Evolutionary conservation across 2,888 invertebrate species (phyloP), one percentile per base, ranked within the genome.

Genomic region (Pachliopta kotzebuea): DNA sequence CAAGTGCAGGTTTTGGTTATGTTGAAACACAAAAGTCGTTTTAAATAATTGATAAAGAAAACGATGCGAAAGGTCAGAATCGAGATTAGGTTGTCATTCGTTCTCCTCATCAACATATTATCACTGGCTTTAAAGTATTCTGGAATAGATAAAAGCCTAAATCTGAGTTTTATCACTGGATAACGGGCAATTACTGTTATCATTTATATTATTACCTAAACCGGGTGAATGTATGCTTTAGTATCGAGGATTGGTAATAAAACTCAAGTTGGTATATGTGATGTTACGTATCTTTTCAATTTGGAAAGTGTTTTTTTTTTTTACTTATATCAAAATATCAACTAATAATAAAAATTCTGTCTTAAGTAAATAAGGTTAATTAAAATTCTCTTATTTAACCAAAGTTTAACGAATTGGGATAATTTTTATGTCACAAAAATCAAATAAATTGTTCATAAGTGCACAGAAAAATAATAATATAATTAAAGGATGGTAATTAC

Each of bases 401-500:
- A 37, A 37, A 37, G 14, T 37, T 37, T 37, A 37, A 37, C 2
- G 14, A 14, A 37, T 37, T 37, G 37, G 14, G 14, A 14, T 37
- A 14, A 37, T 2, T 11, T 37, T 37, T 37, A 37, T 37, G 11
- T 8, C 8, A 37, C 1, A 31, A 37, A 37, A 14, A 37, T 14
- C 14, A 9, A 37, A 37, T 37, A 37, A 37, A 37, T 37, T 14
- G 14, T 3, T 0, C 14, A 37, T 37, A 4, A 26, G 6, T 26
- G n/a, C 26, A 6, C 26, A 42, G 8, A 18, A 42, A 42, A 42
- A 42, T 17, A 42, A 42, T 42, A 17, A 42, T 7, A 7, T 42
- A 42, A 42, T 42, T 3, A 42, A 7, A 42, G 2, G 18, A 49
- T 20, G n/a, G n/a, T 54, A 62, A 66, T 74, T 69, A 97, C 98